Percentiles rank a stretch among this genome's conserved stretches.
Conservation (phyloP, 2,888 invertebrate species). For the Aporophyla lueneburgensis region DNA sequence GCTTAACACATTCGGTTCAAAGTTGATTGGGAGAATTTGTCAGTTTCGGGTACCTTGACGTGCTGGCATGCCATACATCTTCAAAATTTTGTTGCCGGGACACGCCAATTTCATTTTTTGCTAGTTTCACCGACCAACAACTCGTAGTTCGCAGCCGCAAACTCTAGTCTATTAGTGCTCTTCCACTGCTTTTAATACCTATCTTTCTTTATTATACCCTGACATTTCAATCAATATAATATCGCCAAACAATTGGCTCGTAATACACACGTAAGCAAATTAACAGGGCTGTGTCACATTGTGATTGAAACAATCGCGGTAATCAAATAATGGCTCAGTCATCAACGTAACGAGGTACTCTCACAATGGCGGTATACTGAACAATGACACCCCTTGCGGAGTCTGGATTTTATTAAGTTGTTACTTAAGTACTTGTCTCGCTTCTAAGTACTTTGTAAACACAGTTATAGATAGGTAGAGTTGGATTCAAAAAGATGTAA, state of each 20-base stretch:
- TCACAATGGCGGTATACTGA: constrained; percentile 30
- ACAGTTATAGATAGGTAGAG: not conserved
- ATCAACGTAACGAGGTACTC: constrained; percentile 51
- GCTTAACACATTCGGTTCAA: too few species aligned
- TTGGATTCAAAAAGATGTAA: not conserved
- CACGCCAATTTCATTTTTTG: too few species aligned
- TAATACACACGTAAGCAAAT: constrained; percentile 39
- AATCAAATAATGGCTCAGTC: constrained; percentile 58
- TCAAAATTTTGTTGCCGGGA: too few species aligned
- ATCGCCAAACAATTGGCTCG: constrained; percentile 19
- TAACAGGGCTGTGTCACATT: constrained; percentile 45
- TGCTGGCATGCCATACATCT: too few species aligned
- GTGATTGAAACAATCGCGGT: constrained; percentile 59
- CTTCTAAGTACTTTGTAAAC: constrained; percentile 9
- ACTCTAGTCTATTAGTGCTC: too few species aligned
- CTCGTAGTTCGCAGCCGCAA: too few species aligned
- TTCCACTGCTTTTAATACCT: not conserved
- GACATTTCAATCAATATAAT: not conserved
- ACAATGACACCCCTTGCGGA: constrained; percentile 58
- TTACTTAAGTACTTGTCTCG: constrained; percentile 41
- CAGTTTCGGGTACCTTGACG: too few species aligned
- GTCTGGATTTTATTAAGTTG: constrained; percentile 54
- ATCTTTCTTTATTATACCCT: not conserved
- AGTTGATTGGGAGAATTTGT: too few species aligned
- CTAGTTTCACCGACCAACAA: too few species aligned